Percentiles rank a stretch among this genome's conserved stretches.
These are phyloP conservation scores for Trisateles emortualis DNA, from an alignment of 2,888 invertebrate species.

Conservation along the genomic window DNA sequence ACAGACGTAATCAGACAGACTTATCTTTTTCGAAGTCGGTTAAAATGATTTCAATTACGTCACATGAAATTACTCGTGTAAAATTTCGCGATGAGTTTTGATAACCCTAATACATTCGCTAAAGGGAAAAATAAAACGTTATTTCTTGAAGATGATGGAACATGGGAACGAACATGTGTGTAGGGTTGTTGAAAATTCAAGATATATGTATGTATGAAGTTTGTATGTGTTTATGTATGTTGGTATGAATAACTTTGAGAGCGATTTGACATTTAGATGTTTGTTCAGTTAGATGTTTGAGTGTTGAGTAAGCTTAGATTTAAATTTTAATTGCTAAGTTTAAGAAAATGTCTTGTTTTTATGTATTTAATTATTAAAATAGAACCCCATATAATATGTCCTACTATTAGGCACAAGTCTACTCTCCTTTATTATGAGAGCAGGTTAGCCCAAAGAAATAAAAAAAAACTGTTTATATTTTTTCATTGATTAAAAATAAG, in stretches of 20 bases:
- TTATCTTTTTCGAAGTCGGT: no score
- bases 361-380: no score
- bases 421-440: no score
- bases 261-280: background rate
- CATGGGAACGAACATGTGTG: constrained; percentile 33
- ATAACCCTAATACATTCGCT: constrained; percentile 10
- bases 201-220: constrained; percentile 11
- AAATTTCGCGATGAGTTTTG: constrained; percentile 8
- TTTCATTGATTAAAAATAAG: no score
- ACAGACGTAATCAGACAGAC: background rate
- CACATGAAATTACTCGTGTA: background rate
- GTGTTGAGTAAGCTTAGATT: no score
- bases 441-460: no score
- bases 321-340: no score
- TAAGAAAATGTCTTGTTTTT: no score
- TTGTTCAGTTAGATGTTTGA: no score
- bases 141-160: constrained; percentile 8
- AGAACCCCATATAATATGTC: no score
- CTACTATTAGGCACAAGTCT: no score
- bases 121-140: constrained; percentile 11
- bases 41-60: background rate
- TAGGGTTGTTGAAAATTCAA: constrained; percentile 4
- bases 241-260: background rate
- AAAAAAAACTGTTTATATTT: no score
- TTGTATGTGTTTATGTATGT: constrained; percentile 5